Conservation (phyloP, 1,140 invertebrate species). For the Aphidius gifuensis region DNA sequence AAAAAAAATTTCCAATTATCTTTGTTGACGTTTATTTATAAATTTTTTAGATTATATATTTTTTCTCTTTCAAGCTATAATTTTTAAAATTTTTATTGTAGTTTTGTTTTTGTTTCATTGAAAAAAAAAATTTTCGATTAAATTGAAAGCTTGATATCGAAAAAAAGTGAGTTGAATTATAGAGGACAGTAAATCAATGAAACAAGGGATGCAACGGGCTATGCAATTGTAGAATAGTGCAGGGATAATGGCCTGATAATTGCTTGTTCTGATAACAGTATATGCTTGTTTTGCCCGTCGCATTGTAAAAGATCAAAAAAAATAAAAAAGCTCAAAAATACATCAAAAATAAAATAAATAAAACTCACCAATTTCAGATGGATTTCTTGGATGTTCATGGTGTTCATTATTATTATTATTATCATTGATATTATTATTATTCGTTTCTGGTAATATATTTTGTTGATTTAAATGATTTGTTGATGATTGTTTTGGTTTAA, state of each 20-base stretch:
- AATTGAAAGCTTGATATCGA: too few relatives aligned
- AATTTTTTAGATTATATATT: too few relatives aligned
- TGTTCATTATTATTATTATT: conserved; percentile 37
- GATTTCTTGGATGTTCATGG: conserved; percentile 39
- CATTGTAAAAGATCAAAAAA: conserved; percentile 2
- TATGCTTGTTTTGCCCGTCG: conserved; percentile 21
- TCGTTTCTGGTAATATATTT: conserved; percentile 36
- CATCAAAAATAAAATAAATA: neutral
- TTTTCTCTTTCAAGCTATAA: too few relatives aligned
- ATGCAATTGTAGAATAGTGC: conserved; percentile 19
- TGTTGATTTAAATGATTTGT: conserved; percentile 36
- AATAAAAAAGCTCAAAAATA: neutral
- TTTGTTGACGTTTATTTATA: too few relatives aligned
- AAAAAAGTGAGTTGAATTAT: too few relatives aligned
- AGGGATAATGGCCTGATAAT: conserved; percentile 44
- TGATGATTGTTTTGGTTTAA: conserved; percentile 49
- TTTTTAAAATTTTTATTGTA: too few relatives aligned
- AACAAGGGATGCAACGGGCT: neutral
- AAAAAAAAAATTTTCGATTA: too few relatives aligned
- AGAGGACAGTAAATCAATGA: too few relatives aligned
- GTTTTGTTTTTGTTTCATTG: too few relatives aligned
- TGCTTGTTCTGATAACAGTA: conserved; percentile 44
- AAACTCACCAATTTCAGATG: conserved; percentile 38
- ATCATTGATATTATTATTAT: conserved; percentile 28
- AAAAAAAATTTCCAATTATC: too few relatives aligned